Percentiles rank a stretch among this genome's conserved stretches.
Evolutionary conservation across 2,113 vertebrate species (phyloP).

Genomic region (Alethe castanea): DNA sequence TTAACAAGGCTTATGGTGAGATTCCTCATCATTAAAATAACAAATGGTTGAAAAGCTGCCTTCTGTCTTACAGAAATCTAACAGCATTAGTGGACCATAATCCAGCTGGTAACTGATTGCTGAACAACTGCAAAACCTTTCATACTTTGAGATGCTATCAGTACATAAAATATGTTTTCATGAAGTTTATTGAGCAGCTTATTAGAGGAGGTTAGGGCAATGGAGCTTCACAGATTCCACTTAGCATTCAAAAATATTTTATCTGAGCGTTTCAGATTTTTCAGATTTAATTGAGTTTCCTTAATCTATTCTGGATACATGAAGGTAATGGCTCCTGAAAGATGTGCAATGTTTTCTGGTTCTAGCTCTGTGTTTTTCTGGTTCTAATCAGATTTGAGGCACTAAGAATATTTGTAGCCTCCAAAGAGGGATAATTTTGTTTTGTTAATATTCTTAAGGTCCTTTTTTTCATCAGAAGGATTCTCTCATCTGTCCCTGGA

Average conservation of each 20-base stretch:
- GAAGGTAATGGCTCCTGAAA: background rate
- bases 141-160: constrained; percentile 36
- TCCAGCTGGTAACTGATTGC: constrained; percentile 69
- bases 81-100: constrained; percentile 69
- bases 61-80: constrained; percentile 74
- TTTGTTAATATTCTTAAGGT: background rate
- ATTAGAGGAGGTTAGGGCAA: constrained; percentile 37
- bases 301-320: background rate
- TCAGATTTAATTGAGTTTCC: constrained; percentile 18
- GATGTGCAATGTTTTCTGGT: background rate
- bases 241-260: constrained; percentile 43
- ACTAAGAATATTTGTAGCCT: background rate
- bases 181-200: constrained; percentile 58
- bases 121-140: constrained; percentile 52
- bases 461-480: background rate
- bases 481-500: background rate
- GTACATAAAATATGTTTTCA: constrained; percentile 37
- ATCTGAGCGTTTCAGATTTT: constrained; percentile 4
- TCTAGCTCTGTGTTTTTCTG: background rate
- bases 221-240: constrained; percentile 23
- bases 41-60: constrained; percentile 71
- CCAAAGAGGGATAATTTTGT: background rate
- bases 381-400: background rate
- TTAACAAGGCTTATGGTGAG: constrained; percentile 76
- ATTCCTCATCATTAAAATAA: constrained; percentile 76